Conservation (phyloP, 2,113 vertebrate species). For the Mixornis gularis region DNA sequence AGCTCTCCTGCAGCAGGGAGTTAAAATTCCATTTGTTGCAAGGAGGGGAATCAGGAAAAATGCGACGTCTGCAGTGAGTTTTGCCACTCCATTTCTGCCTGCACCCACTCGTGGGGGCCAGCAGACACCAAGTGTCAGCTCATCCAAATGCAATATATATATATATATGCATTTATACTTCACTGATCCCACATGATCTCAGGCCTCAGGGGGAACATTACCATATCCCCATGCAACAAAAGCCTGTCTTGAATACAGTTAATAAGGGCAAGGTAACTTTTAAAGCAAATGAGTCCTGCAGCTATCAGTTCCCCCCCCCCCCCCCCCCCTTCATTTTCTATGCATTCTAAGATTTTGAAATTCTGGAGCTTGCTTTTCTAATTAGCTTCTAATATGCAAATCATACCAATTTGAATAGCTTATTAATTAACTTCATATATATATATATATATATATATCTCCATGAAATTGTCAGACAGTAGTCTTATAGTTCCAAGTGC, state of each 20-base stretch:
- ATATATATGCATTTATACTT: background rate
- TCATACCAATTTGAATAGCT: conserved; percentile 5
- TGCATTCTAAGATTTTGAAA: conserved; percentile 21
- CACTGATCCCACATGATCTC: background rate
- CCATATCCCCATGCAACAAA: background rate
- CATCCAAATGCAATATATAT: background rate
- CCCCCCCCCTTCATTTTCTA: background rate
- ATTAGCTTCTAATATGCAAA: conserved; percentile 36
- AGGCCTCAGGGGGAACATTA: background rate
- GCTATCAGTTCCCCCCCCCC: background rate
- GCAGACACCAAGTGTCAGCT: background rate
- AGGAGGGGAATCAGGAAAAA: background rate
- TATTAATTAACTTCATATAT: conserved; percentile 19
- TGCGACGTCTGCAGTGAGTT: background rate
- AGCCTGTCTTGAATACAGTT: background rate
- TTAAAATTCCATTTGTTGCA: background rate
- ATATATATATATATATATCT: background rate
- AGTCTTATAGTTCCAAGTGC: conserved; percentile 2
- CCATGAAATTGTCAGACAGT: conserved; percentile 9
- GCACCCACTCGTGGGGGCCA: background rate
- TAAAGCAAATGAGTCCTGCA: background rate
- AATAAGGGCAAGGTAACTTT: conserved; percentile 23
- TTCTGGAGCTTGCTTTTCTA: background rate
- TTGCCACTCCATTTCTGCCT: background rate
- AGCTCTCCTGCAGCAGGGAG: background rate